A percentile compares a stretch with the other conserved stretches of the same genome.
Conservation (phyloP, 1,140 invertebrate genomes). For the Diprion similis region DNA sequence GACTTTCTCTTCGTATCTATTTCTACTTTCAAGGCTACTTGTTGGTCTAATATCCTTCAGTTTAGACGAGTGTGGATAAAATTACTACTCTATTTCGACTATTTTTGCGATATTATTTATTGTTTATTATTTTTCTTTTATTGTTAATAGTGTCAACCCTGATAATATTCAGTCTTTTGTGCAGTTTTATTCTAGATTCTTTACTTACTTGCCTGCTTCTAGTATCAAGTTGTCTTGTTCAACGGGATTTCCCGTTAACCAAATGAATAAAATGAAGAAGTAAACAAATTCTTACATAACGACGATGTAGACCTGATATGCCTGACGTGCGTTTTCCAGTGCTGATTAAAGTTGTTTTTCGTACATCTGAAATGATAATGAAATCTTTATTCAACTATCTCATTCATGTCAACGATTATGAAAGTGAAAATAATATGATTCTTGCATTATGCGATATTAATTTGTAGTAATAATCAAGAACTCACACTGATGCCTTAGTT, state of each 20-base stretch:
- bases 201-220: background rate
- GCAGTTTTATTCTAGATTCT: slow-evolving; percentile 15
- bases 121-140: slow-evolving; percentile 9
- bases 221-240: background rate
- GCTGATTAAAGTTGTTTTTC: slow-evolving; percentile 7
- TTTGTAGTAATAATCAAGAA: background rate
- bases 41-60: no score
- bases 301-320: slow-evolving; percentile 47
- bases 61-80: no score
- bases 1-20: no score
- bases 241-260: background rate
- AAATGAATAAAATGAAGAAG: no score
- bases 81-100: no score
- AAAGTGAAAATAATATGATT: background rate
- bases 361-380: background rate
- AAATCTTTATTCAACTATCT: background rate
- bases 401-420: background rate
- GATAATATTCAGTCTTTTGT: slow-evolving; percentile 11
- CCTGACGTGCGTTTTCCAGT: slow-evolving; percentile 49
- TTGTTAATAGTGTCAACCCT: background rate
- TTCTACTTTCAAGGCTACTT: no score
- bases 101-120: background rate
- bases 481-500: no score
- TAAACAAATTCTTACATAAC: slow-evolving; percentile 49
- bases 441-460: background rate